phyloP scores from a whole-genome alignment of 2,113 vertebrate species.

The Candoia aspera region DNA sequence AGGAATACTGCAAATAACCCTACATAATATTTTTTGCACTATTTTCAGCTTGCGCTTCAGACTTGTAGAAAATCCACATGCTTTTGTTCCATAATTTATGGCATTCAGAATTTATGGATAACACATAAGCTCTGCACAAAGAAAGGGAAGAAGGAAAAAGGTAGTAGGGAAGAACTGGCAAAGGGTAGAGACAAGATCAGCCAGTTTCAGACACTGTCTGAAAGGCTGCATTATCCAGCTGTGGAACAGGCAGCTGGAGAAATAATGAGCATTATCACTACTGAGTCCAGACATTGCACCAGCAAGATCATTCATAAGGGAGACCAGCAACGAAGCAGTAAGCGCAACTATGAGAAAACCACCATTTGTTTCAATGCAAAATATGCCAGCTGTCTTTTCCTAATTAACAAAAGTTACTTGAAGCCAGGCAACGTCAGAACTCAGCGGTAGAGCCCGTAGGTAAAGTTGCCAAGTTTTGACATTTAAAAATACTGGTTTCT shows the following conservation, averaged over 20 bases:
- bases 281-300: neutral
- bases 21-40: slow-evolving; percentile 3
- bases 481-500: neutral
- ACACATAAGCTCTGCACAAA: neutral
- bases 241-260: neutral
- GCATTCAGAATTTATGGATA: slow-evolving; percentile 15
- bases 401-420: neutral
- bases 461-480: neutral
- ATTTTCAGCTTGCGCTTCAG: slow-evolving; percentile 1
- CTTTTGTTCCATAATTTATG: slow-evolving; percentile 26
- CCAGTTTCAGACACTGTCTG: neutral
- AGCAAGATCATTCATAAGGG: neutral
- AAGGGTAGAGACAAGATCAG: neutral
- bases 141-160: neutral
- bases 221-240: neutral
- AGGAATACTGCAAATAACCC: slow-evolving; percentile 9
- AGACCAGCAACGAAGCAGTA: neutral
- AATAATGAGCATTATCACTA: slow-evolving; percentile 9
- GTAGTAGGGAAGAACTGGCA: neutral
- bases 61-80: neutral
- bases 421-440: neutral
- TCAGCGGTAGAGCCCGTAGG: neutral
- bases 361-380: neutral
- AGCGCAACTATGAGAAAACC: neutral
- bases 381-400: neutral